Percentiles rank a stretch among this genome's conserved stretches.
These are phyloP conservation scores for Caenorhabditis zanzibari DNA, from an alignment of 2,888 invertebrate genomes.

Conservation along the genomic window DNA sequence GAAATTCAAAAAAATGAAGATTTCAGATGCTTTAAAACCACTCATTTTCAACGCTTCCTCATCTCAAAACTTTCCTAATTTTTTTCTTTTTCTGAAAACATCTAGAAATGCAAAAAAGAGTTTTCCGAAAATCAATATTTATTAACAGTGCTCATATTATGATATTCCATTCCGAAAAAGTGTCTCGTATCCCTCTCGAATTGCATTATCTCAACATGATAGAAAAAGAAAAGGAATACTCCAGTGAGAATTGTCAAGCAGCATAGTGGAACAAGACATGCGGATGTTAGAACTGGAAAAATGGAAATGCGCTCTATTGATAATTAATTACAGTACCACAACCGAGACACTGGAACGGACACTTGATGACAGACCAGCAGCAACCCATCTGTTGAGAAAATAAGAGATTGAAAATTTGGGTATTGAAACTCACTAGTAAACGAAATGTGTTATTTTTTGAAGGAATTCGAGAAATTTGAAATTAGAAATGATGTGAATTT, in stretches of 20 bases:
- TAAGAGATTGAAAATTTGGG: background rate
- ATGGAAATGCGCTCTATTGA: constrained; percentile 1
- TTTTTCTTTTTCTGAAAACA: too few relatives aligned
- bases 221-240: constrained; percentile 13
- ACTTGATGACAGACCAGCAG: constrained; percentile 9
- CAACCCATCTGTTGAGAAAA: constrained; percentile 28
- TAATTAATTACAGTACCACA: background rate
- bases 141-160: constrained; percentile 3
- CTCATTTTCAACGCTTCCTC: too few relatives aligned
- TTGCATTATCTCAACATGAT: constrained; percentile 12
- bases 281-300: background rate
- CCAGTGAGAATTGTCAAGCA: background rate
- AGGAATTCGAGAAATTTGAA: background rate
- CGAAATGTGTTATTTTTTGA: background rate
- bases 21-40: too few relatives aligned
- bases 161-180: background rate
- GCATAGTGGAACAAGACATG: constrained; percentile 7
- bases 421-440: background rate
- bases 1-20: too few relatives aligned
- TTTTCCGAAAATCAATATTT: background rate
- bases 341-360: constrained; percentile 6
- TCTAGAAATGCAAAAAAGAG: too few relatives aligned
- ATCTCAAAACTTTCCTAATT: too few relatives aligned
- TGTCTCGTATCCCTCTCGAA: background rate
- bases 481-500: background rate